Evolutionary conservation across 2,888 invertebrate genomes (phyloP), one percentile per base, ranked within the genome.

Genomic region (Drosophila meridionalis): DNA sequence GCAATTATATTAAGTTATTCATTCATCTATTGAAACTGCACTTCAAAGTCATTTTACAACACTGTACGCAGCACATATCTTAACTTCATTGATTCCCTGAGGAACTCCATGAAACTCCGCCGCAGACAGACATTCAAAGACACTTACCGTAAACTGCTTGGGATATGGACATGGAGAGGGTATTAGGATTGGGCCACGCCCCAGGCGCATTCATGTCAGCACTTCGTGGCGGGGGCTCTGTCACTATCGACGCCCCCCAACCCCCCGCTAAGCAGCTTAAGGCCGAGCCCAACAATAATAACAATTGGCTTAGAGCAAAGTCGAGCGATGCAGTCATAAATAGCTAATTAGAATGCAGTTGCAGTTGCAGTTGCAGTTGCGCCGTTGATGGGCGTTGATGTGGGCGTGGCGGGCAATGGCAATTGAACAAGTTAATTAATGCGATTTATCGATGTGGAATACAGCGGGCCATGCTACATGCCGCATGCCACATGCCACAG

Each of bases 371-470:
- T 55, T 78, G 63, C 69, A 45, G 28, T 55, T 57, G 56, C 43
- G 61, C 45, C 36, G 48, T 48, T 40, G 56, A 71, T 71, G 73
- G 71, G 67, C 78, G 75, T 52, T 52, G 50, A 52, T 52, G 50
- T 47, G 76, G 90, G 90, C 58, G 85, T 66, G 90, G 84, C 71
- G 26, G 53, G 26, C 38, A 69, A 71, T 73, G 62, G 67, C 64
- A 83, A 72, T 68, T 69, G 78, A 72, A 82, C 85, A 90, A 85
- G 90, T 86, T 88, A 90, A 86, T 86, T 86, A 85, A 85, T 86
- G 86, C 80, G 82, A 86, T 86, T 90, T 86, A 86, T 86, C 90
- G 88, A 88, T 88, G 89, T 78, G 83, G 73, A 88, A 89, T 87
- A 84, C 82, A 76, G 82, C 74, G 80, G 67, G 26, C 38, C 67